phyloP scores from a whole-genome alignment of 2,888 invertebrate genomes.

The Dryobota labecula region DNA sequence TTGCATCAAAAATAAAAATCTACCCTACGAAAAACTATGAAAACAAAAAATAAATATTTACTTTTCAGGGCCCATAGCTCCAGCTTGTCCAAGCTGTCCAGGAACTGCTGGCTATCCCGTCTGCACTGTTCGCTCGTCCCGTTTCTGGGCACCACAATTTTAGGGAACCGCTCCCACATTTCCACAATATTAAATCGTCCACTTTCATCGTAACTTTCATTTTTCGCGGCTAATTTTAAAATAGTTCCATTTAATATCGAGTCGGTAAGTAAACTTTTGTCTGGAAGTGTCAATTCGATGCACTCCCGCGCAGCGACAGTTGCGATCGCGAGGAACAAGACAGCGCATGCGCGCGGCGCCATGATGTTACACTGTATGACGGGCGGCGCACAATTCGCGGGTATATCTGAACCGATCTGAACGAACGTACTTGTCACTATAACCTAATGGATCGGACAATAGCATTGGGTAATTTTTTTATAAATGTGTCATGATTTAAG shows the following conservation, averaged over 20 bases:
- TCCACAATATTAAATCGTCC: conserved; percentile 79
- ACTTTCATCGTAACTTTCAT: conserved; percentile 77
- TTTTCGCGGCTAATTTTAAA: conserved; percentile 76
- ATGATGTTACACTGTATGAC: conserved; percentile 83
- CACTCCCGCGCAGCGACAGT: conserved; percentile 82
- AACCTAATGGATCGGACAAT: conserved; percentile 68
- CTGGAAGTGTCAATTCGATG: conserved; percentile 83
- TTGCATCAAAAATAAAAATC: not conserved
- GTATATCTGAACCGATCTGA: conserved; percentile 70
- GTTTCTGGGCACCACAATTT: conserved; percentile 84
- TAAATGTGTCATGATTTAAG: conserved; percentile 43
- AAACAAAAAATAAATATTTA: conserved; percentile 73
- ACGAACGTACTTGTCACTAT: conserved; percentile 60
- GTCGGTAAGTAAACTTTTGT: conserved; percentile 77
- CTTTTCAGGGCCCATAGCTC: conserved; percentile 91
- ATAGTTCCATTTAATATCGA: conserved; percentile 81
- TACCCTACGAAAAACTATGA: conserved; percentile 2
- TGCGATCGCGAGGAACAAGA: conserved; percentile 72
- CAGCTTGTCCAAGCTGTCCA: conserved; percentile 82
- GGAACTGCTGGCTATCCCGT: conserved; percentile 81
- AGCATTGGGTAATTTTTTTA: conserved; percentile 68
- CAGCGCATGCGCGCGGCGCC: conserved; percentile 86
- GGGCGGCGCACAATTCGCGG: conserved; percentile 67
- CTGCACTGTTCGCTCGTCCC: conserved; percentile 87
- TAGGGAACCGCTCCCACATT: conserved; percentile 84